phyloP scores from a whole-genome alignment of 1,140 invertebrate genomes.

The Drosophila nigromelanica region DNA sequence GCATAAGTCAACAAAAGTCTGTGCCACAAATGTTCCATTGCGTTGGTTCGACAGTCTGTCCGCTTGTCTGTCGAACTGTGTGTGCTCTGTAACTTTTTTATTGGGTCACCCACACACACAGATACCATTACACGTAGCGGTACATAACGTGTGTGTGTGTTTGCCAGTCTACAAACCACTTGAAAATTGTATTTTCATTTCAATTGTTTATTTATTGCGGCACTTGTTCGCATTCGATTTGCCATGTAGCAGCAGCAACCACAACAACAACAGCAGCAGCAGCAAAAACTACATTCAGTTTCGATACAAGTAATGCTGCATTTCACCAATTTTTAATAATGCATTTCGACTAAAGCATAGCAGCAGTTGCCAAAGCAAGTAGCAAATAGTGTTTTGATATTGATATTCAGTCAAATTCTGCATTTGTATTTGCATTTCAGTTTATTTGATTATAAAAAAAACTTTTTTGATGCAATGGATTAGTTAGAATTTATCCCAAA shows the following conservation, averaged over 20 bases:
- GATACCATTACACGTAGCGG: constrained; percentile 6
- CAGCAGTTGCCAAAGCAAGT: constrained; percentile 15
- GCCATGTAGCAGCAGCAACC: constrained; percentile 46
- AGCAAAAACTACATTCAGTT: not conserved
- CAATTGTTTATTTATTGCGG: constrained; percentile 82
- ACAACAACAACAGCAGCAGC: constrained; percentile 32
- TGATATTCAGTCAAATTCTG: constrained; percentile 1
- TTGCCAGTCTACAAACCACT: constrained; percentile 69
- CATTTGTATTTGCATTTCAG: not conserved
- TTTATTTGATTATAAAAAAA: too few species aligned
- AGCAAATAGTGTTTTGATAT: not conserved
- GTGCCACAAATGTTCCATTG: constrained; percentile 66
- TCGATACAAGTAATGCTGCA: constrained; percentile 8
- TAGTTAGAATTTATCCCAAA: not conserved
- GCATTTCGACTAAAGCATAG: constrained; percentile 24
- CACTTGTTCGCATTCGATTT: constrained; percentile 82
- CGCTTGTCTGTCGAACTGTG: constrained; percentile 30
- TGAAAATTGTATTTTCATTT: constrained; percentile 83
- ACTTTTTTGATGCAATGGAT: not conserved
- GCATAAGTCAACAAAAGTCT: constrained; percentile 81
- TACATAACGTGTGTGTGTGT: constrained; percentile 35
- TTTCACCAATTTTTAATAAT: constrained; percentile 49
- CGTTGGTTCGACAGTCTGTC: constrained; percentile 14
- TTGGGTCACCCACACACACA: constrained; percentile 62
- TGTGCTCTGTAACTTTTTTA: constrained; percentile 61